Percentiles rank a stretch among this genome's conserved stretches.
Evolutionary conservation across 2,113 vertebrate genomes (phyloP).

Genomic region (Pseudonaja textilis): DNA sequence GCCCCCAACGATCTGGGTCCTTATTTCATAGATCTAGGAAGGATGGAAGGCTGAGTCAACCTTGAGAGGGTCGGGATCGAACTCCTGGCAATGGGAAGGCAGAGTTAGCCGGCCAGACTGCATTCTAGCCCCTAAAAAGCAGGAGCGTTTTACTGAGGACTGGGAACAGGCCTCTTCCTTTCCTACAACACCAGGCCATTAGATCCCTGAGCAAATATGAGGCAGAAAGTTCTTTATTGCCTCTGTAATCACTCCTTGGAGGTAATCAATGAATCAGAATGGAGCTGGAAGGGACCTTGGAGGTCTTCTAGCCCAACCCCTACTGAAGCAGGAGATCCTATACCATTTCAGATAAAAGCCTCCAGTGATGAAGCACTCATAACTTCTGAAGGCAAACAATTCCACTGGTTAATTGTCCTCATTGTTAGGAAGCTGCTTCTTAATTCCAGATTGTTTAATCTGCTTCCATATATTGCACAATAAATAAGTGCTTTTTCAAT

Average conservation of each 20-base stretch:
- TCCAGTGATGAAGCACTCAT: too few species aligned
- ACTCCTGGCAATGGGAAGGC: neutral
- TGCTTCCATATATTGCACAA: too few species aligned
- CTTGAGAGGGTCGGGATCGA: neutral
- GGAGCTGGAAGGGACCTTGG: neutral
- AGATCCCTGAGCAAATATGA: neutral
- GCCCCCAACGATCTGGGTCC: neutral
- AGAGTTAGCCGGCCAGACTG: neutral
- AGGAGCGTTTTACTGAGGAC: neutral
- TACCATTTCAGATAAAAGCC: too few species aligned
- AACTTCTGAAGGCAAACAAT: too few species aligned
- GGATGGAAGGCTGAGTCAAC: neutral
- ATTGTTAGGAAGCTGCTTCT: too few species aligned
- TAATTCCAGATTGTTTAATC: too few species aligned
- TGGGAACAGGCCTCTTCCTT: neutral
- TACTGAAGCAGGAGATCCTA: neutral
- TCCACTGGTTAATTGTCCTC: too few species aligned
- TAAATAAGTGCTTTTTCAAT: too few species aligned
- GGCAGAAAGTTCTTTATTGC: neutral
- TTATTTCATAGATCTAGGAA: rapidly evolving
- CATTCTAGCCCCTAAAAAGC: too few species aligned
- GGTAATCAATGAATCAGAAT: neutral
- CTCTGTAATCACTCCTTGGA: neutral
- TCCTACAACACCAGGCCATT: neutral
- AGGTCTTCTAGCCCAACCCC: neutral